Base-by-base conservation (phyloP, 30 jellyfish, hydroid and myxozoan genomes). In the Hydractinia echinata region DNA sequence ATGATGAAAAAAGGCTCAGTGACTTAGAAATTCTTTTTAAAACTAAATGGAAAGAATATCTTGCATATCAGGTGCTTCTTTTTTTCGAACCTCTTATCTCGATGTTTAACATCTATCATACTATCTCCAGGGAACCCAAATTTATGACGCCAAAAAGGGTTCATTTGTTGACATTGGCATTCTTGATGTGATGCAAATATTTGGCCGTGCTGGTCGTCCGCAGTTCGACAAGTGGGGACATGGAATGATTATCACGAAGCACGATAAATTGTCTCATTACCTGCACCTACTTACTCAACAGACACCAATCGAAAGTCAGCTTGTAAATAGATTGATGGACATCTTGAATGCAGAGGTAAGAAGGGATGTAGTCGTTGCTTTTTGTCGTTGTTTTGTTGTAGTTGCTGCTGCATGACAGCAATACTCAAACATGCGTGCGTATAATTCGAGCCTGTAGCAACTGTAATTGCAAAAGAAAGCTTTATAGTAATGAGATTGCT, bases 181-280 rank as follows among this genome's bases (percentile, higher is more conserved):
- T n/a, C 88, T 95, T 20, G 99, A 95, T 83, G 99, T 95, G 49
- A 81, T 88, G 94, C 99, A 95, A 87, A 95, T 95, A 20, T 95
- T 95, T 80, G 99, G 99, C 6, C 95, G 99, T 19, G 99, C 99
- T 6, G 99, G 99, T 10, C 92, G 99, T 55, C 99, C 99, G 51
- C 99, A 95, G 83, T 95, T 84, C 83, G 97, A 88, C 79, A 84
- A 87, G 58, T 85, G 81, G 82, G 99, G 99, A 20, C 97, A 86
- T 69, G 99, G 97, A 8, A 71, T 79, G 83, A 89, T 95, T 87
- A 82, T 95, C 20, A 88, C 99, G 14, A 86, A 85, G 55, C 97
- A 95, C 73, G 97, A 90, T 14, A 86, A 86, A 53, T 81, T 95
- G 54, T 51, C 96, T 7, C 95, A 86, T 72, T 95, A 95, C 68